phyloP scores from a whole-genome alignment of 2,113 vertebrate species.

The Onychorhynchus coronatus region DNA sequence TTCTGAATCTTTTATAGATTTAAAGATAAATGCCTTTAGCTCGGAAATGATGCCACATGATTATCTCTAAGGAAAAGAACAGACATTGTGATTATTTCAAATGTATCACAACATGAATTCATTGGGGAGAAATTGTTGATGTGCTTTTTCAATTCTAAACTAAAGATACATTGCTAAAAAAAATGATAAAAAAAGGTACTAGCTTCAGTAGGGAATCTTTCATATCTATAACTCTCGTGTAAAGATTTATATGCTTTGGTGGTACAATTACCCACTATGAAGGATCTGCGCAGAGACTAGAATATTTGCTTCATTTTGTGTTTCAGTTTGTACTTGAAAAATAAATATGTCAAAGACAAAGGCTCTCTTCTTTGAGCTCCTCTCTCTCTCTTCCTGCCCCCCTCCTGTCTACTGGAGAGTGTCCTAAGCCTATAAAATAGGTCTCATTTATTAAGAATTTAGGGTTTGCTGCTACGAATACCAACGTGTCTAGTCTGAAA shows the following conservation, averaged over 20 bases:
- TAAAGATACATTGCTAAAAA: neutral
- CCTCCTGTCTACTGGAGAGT: neutral
- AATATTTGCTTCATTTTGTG: neutral
- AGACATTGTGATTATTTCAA: neutral
- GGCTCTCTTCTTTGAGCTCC: neutral
- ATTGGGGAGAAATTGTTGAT: neutral
- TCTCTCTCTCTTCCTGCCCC: neutral
- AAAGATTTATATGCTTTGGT: neutral
- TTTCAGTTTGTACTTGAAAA: constrained; percentile 1
- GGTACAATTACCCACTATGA: neutral
- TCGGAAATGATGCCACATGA: neutral
- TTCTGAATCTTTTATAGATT: constrained; percentile 3
- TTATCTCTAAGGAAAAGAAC: neutral
- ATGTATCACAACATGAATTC: neutral
- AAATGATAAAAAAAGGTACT: neutral
- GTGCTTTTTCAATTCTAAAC: neutral
- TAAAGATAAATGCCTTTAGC: neutral
- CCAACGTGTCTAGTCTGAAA: neutral
- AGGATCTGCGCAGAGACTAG: neutral
- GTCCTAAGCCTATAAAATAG: neutral
- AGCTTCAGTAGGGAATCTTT: neutral
- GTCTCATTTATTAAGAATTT: constrained; percentile 36
- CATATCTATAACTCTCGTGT: neutral
- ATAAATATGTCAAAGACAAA: neutral
- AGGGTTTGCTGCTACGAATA: neutral